A percentile compares a stretch with the other conserved stretches of the same genome.
These are phyloP conservation scores for Apodemia mormo DNA, from an alignment of 2,888 invertebrate genomes.

Conservation along the genomic window DNA sequence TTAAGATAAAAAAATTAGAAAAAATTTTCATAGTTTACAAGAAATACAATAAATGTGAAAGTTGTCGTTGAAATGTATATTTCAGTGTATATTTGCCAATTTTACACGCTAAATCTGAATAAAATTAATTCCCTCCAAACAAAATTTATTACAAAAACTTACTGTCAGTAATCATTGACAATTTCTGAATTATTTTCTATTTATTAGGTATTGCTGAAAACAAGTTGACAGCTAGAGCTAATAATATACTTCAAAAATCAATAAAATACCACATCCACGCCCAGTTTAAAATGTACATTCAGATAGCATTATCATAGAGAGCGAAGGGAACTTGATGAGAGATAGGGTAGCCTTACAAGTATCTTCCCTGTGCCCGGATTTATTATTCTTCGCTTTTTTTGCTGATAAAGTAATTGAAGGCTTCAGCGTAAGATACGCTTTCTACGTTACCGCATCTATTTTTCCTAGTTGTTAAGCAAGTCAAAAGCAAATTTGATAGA, in stretches of 20 bases:
- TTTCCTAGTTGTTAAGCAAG: background rate
- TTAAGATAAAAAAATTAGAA: no score
- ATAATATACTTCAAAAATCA: background rate
- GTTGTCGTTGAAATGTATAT: no score
- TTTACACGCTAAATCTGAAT: no score
- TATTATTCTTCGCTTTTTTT: slow-evolving; percentile 30
- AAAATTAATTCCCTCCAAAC: no score
- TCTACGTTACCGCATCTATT: slow-evolving; percentile 6
- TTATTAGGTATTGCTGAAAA: no score
- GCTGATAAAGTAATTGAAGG: slow-evolving; percentile 25
- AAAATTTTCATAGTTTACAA: no score
- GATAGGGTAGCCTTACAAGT: slow-evolving; percentile 28
- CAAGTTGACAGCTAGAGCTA: no score
- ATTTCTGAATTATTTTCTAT: no score
- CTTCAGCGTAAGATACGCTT: slow-evolving; percentile 2
- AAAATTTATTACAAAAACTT: no score
- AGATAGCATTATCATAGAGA: slow-evolving; percentile 13
- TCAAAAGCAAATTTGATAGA: background rate
- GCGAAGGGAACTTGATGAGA: slow-evolving; percentile 21
- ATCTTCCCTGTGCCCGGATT: slow-evolving; percentile 28
- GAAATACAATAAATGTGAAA: no score
- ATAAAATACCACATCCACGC: background rate
- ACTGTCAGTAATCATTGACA: no score
- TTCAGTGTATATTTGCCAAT: no score
- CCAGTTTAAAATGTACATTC: background rate